A percentile compares a stretch with the other conserved stretches of the same genome.
phyloP scores from a whole-genome alignment of 2,797 vertebrate species.

The Syngnathus acus region DNA sequence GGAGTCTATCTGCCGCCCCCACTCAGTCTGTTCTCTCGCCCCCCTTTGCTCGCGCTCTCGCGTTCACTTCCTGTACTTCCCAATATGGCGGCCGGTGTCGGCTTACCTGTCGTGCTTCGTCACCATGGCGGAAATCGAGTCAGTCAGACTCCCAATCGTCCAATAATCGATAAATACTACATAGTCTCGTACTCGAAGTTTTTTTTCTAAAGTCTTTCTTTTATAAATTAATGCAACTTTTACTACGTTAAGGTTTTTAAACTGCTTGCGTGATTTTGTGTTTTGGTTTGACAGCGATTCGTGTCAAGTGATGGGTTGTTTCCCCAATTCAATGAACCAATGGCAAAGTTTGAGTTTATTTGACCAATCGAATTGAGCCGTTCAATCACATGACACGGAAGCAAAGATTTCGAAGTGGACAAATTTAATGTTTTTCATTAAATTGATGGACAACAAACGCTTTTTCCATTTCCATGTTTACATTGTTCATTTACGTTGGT shows the following conservation, averaged over 20 bases:
- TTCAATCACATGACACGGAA: background rate
- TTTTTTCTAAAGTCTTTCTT: background rate
- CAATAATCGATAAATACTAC: background rate
- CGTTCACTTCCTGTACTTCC: constrained; percentile 62
- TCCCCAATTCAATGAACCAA: background rate
- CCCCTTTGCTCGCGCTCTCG: constrained; percentile 24
- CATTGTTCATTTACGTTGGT: no score
- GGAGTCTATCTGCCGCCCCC: constrained; percentile 2
- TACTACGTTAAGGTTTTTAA: background rate
- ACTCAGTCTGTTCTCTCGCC: constrained; percentile 18
- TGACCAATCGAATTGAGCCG: background rate
- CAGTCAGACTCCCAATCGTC: background rate
- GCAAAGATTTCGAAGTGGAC: background rate
- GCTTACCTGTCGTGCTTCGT: constrained; percentile 61
- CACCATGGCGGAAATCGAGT: constrained; percentile 28
- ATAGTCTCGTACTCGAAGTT: background rate
- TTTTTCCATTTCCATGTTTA: no score
- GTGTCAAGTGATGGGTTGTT: background rate
- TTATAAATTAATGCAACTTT: background rate
- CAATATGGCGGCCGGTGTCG: constrained; percentile 65
- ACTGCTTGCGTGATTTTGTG: background rate
- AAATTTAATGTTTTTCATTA: background rate
- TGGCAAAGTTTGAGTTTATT: background rate
- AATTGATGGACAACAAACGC: background rate
- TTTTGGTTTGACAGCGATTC: background rate